Evolutionary conservation across 2,113 vertebrate genomes (phyloP).

Genomic region (Pholis gunnellus): DNA sequence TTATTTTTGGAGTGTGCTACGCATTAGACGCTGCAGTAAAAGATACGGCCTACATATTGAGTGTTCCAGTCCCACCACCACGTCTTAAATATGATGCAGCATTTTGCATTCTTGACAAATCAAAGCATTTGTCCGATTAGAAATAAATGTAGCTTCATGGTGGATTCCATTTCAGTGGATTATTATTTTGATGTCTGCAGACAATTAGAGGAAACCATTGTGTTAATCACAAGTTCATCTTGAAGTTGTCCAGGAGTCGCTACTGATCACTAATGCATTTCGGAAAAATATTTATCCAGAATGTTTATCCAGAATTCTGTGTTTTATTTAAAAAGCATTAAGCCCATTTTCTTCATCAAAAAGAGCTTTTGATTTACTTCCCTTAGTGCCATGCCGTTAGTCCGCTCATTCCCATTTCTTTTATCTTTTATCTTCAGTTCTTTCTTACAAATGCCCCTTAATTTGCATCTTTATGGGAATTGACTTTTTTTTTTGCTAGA

Average conservation of each 20-base stretch:
- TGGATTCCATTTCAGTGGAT: not conserved
- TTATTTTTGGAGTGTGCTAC: conserved; percentile 39
- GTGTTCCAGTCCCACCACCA: conserved; percentile 2
- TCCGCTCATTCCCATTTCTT: not conserved
- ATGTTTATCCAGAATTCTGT: not conserved
- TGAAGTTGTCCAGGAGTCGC: not conserved
- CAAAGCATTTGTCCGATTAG: not conserved
- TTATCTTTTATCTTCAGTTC: not conserved
- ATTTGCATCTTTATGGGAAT: not conserved
- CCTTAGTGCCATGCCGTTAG: not conserved
- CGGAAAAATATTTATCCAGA: not conserved
- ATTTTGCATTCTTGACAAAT: not conserved
- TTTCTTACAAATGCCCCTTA: not conserved
- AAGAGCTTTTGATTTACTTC: conserved; percentile 4
- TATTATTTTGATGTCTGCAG: not conserved
- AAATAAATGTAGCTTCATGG: not conserved
- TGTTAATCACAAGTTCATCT: not conserved
- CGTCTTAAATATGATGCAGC: not conserved
- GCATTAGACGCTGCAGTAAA: conserved; percentile 22
- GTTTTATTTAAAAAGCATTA: not conserved
- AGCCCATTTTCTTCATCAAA: not conserved
- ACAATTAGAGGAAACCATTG: not conserved
- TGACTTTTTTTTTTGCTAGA: not conserved
- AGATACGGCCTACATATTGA: conserved; percentile 37
- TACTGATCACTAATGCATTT: not conserved